Evolutionary conservation across 2,888 invertebrate species (phyloP).

Genomic region (Lydus trimaculatus): DNA sequence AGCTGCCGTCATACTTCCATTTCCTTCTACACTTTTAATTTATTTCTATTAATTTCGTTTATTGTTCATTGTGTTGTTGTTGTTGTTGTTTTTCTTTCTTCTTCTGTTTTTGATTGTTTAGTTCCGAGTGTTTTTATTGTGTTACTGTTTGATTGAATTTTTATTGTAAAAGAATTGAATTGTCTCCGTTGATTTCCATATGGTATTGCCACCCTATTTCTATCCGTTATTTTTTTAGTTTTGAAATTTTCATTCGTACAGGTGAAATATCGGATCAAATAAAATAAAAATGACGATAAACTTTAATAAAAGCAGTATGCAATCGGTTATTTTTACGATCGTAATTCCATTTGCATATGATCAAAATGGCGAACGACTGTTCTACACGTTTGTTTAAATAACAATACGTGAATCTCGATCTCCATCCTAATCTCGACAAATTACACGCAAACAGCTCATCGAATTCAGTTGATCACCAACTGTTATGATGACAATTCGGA

Average conservation of each 20-base stretch:
- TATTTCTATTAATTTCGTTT: constrained; percentile 1
- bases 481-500: too few species aligned
- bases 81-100: not conserved
- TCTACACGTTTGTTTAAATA: too few species aligned
- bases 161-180: not conserved
- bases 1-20: not conserved
- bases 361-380: not conserved
- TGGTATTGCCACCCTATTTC: not conserved
- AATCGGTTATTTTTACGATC: not conserved
- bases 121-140: not conserved
- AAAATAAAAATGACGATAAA: not conserved
- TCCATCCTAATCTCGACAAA: too few species aligned
- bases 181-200: not conserved
- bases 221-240: not conserved
- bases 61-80: not conserved
- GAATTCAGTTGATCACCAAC: too few species aligned
- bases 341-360: not conserved
- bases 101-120: not conserved
- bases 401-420: too few species aligned
- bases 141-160: not conserved
- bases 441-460: too few species aligned
- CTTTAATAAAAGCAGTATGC: not conserved
- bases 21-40: not conserved
- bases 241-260: not conserved
- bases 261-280: not conserved